Evolutionary conservation across 2,888 invertebrate species (phyloP).

Genomic region (Macrosoma leucophasiata): DNA sequence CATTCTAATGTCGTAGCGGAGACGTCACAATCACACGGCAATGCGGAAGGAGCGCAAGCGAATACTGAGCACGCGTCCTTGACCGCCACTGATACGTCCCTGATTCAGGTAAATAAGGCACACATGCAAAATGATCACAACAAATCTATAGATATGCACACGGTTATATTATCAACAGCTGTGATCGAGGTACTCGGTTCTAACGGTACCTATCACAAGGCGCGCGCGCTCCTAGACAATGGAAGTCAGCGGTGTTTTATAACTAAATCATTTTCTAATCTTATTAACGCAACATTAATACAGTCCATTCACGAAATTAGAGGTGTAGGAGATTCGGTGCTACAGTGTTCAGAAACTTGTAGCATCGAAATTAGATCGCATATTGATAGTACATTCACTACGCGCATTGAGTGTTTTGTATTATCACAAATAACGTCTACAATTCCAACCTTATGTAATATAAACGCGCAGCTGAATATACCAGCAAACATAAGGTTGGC

Average conservation of each 20-base stretch:
- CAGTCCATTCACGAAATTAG: slow-evolving; percentile 17
- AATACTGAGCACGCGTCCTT: slow-evolving; percentile 7
- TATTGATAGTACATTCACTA: slow-evolving; percentile 3
- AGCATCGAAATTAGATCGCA: slow-evolving; percentile 15
- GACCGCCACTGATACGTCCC: too few species aligned
- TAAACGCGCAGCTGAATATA: slow-evolving; percentile 2
- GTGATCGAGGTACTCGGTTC: slow-evolving; percentile 1
- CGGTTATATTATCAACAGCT: slow-evolving; percentile 5
- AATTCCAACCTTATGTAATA: slow-evolving; percentile 5
- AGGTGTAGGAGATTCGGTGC: slow-evolving; percentile 4
- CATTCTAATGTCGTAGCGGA: slow-evolving; percentile 1
- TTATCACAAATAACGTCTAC: slow-evolving; percentile 2
- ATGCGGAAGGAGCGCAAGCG: too few species aligned
- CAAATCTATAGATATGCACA: neutral
- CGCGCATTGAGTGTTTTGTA: slow-evolving; percentile 1
- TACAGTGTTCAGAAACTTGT: slow-evolving; percentile 4
- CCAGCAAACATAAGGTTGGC: slow-evolving; percentile 3
- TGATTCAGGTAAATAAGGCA: too few species aligned
- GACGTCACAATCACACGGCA: neutral
- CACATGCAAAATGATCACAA: too few species aligned
- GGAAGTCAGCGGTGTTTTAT: slow-evolving; percentile 19
- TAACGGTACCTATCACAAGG: neutral
- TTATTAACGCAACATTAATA: slow-evolving; percentile 19
- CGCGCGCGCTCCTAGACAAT: slow-evolving; percentile 6
- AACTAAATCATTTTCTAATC: slow-evolving; percentile 19